Evolutionary conservation across 1,140 invertebrate genomes (phyloP), one percentile per base, ranked within the genome.

Genomic region (Lethocerus indicus): DNA sequence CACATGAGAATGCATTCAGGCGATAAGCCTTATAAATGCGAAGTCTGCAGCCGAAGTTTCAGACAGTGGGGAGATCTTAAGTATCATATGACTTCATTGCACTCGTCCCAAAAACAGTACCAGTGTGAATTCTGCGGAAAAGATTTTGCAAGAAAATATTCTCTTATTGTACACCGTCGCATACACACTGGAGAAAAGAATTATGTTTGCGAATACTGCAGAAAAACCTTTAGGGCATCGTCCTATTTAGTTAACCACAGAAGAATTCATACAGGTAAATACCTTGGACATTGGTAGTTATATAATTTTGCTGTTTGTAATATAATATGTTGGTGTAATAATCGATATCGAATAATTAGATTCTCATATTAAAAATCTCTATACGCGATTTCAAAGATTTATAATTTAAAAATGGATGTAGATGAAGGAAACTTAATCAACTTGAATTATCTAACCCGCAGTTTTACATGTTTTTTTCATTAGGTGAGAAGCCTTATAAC

Each of bases 91-190:
- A 83, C 78, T 1, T 88, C 85, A 2, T 72, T 88, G 47, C 89
- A 94, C 62, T 86, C 84, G 2, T 75, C 76, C 36, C 67, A 74
- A 59, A 84, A 87, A 59, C 76, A 82, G 45, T 89, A 82, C 62
- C 86, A 89, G 58, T 93, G 88, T 60, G 87, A 91, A 61, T 90
- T 83, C 59, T 93, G 88, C 61, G 84, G 81, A 21, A 90, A 91
- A 64, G 83, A 87, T 56, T 92, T 92, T 67, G 88, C 90, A 0
- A 72, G 92, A 16, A 87, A 91, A 53, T 94, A 95, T 60, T 93
- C 90, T 20, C 64, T 89, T n/a, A 86, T 83, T n/a, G 75, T 90
- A 0, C 91, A 94, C 61, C 70, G 87, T 0, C 69, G 87, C 32
- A 90, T 91, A 47, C 89, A 94, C 61, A 92, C 88, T 0, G 84